Conservation (phyloP, 2,797 vertebrate genomes). For the Tadarida brasiliensis region DNA sequence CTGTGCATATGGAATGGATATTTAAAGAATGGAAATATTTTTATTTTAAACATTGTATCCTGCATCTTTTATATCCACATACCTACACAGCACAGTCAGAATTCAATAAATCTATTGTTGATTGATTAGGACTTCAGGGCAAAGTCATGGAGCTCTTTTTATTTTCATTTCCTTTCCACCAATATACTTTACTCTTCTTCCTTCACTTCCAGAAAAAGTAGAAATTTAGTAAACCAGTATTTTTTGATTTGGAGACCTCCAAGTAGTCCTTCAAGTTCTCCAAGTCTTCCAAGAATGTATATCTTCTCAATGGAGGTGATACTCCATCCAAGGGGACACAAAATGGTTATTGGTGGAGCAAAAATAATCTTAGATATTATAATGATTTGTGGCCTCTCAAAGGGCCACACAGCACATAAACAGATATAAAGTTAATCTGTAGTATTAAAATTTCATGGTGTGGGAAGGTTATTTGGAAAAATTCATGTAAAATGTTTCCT, state of each 20-base stretch:
- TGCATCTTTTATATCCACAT: constrained; percentile 49
- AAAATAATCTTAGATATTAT: constrained; percentile 11
- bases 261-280: constrained; percentile 1
- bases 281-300: neutral
- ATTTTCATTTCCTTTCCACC: constrained; percentile 20
- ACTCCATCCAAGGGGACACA: constrained; percentile 3
- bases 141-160: constrained; percentile 42
- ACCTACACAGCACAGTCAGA: neutral
- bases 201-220: constrained; percentile 37
- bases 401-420: neutral
- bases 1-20: neutral
- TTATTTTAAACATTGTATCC: neutral
- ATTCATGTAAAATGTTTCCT: neutral
- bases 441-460: constrained; percentile 31
- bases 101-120: constrained; percentile 32
- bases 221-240: constrained; percentile 39
- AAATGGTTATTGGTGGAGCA: neutral
- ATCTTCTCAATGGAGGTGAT: constrained; percentile 32
- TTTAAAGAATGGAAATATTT: constrained; percentile 67
- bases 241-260: constrained; percentile 32
- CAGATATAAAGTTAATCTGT: neutral
- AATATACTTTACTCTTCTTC: constrained; percentile 51
- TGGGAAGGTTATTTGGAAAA: neutral
- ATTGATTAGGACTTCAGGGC: neutral
- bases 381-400: neutral